Base-by-base conservation (phyloP, 2,888 invertebrate genomes). In the Exocentrus adspersus region DNA sequence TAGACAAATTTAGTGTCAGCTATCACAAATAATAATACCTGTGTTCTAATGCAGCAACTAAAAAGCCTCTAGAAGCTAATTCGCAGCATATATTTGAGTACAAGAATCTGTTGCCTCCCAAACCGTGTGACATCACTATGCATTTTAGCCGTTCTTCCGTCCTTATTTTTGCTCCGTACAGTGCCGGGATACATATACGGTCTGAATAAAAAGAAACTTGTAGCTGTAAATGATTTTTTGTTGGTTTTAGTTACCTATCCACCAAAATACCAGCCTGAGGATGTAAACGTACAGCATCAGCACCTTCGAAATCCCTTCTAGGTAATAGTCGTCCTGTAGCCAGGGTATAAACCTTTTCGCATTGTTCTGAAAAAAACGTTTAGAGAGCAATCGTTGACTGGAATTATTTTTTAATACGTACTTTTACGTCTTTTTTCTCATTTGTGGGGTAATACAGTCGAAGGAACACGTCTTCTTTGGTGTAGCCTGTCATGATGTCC, bases 11-110 rank as follows among this genome's bases (percentile, higher is more conserved):
- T n/a, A n/a, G n/a, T n/a, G n/a, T n/a, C n/a, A n/a, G n/a, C n/a
- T n/a, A n/a, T n/a, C n/a, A n/a, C n/a, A n/a, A 12, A 12, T 37
- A 10, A 12, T 32, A 12, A n/a, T 75, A 87, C 87, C 87, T 86
- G 80, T 90, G 90, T 78, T 90, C 90, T 14, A 89, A 74, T n/a
- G 87, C 86, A 1, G 86, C 88, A 0, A 90, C 88, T 7, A 90
- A 79, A 77, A 86, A 89, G 1, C 90, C 90, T 72, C 87, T 84
- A 1, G 89, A 89, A 1, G 90, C 89, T 58, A 90, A 76, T 71
- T 90, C 89, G 45, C 84, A 80, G 74, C 88, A 88, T 45, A 87
- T 82, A 2, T 86, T 84, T 20, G 87, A 86, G 75, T 89, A 88
- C n/a, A 87, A 82, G 58, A 87, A 87, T 66, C 89, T 79, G 71